Percentiles rank a stretch among this genome's conserved stretches.
phyloP scores from a whole-genome alignment of 2,113 vertebrate species.

The Notothenia coriiceps region DNA sequence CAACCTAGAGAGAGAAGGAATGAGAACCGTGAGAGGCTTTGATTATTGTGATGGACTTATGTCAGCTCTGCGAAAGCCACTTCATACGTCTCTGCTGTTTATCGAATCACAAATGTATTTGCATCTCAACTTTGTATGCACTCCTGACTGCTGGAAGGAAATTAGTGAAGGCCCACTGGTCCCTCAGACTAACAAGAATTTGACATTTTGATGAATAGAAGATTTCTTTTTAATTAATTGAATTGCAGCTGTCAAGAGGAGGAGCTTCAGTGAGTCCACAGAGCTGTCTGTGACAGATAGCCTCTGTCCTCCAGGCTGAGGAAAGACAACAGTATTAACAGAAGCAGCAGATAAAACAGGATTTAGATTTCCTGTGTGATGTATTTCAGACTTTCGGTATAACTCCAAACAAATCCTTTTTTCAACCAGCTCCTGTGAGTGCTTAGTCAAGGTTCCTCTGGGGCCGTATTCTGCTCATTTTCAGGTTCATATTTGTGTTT shows the following conservation, averaged over 20 bases:
- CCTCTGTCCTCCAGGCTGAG: slow-evolving; percentile 29
- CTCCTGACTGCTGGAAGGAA: slow-evolving; percentile 35
- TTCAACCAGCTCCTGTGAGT: slow-evolving; percentile 10
- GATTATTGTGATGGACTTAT: slow-evolving; percentile 70
- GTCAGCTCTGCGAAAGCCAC: slow-evolving; percentile 51
- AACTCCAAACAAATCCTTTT: slow-evolving; percentile 2
- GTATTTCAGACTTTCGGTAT: slow-evolving; percentile 1
- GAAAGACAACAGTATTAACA: slow-evolving; percentile 36
- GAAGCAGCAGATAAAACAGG: slow-evolving; percentile 35
- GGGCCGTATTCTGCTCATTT: no score
- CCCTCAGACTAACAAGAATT: slow-evolving; percentile 20
- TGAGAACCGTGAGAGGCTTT: slow-evolving; percentile 60
- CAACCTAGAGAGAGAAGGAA: slow-evolving; percentile 50
- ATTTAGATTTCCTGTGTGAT: slow-evolving; percentile 23
- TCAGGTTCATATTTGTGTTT: no score
- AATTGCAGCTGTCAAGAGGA: slow-evolving; percentile 54
- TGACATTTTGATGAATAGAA: slow-evolving; percentile 68
- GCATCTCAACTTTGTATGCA: slow-evolving; percentile 50
- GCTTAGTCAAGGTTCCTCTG: slow-evolving; percentile 37
- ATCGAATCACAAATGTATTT: slow-evolving; percentile 66
- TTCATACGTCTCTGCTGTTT: slow-evolving; percentile 50
- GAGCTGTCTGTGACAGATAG: slow-evolving; percentile 52
- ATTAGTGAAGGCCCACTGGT: slow-evolving; percentile 20
- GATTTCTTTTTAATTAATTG: slow-evolving; percentile 57
- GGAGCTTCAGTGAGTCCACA: slow-evolving; percentile 41